phyloP scores from a whole-genome alignment of 23 tunicate species.

The Styela clava region DNA sequence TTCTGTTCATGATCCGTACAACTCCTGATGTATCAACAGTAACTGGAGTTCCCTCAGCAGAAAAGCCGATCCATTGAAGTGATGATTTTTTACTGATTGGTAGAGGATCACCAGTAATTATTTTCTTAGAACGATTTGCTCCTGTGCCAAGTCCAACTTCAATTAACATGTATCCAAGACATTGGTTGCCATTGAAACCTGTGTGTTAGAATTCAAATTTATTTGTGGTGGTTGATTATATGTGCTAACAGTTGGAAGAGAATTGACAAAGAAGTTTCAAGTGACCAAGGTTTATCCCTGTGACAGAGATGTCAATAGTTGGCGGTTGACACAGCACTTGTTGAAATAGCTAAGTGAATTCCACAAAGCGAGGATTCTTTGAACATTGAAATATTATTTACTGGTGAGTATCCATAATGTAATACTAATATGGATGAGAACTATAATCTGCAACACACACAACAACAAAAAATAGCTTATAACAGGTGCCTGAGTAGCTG shows the following conservation, averaged over 20 bases:
- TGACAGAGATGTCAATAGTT: too few species aligned
- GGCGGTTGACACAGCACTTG: too few species aligned
- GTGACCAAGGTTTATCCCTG: too few species aligned
- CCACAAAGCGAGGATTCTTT: too few species aligned
- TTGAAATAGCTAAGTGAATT: too few species aligned
- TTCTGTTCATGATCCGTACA: constrained; percentile 76
- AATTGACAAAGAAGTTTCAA: background rate
- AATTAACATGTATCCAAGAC: constrained; percentile 73
- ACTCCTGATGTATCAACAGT: constrained; percentile 65
- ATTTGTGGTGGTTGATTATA: background rate
- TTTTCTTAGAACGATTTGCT: constrained; percentile 45
- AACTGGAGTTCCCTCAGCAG: constrained; percentile 94
- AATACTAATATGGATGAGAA: too few species aligned
- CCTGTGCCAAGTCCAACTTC: constrained; percentile 73
- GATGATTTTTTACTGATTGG: constrained; percentile 61
- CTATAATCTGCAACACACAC: too few species aligned
- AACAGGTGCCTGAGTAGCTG: too few species aligned
- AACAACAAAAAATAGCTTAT: too few species aligned
- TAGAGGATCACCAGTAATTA: constrained; percentile 50
- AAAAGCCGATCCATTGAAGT: constrained; percentile 85
- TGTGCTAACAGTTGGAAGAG: constrained; percentile 1
- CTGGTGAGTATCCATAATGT: too few species aligned
- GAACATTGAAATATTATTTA: too few species aligned
- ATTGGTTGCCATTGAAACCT: constrained; percentile 78
- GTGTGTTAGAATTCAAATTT: background rate